These are phyloP conservation scores for Etheostoma cragini DNA, from an alignment of 2,113 vertebrate species.

Conservation along the genomic window DNA sequence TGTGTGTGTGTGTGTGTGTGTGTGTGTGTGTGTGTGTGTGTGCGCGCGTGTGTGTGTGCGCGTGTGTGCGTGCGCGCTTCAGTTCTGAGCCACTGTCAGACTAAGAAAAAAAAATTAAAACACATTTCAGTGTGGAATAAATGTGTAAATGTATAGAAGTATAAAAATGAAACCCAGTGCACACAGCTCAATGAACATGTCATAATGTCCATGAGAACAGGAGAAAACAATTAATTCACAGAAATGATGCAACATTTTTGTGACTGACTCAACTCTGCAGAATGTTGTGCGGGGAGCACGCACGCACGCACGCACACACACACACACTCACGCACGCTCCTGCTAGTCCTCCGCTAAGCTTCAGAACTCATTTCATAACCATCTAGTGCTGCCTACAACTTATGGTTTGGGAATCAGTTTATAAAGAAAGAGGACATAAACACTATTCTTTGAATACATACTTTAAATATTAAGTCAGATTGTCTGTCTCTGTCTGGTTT, in stretches of 20 bases:
- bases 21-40: too few species aligned
- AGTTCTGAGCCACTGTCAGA: background rate
- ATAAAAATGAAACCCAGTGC: background rate
- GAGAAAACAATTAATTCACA: background rate
- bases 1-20: too few species aligned
- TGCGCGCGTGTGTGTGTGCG: too few species aligned
- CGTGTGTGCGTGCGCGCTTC: too few species aligned
- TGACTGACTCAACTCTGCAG: slow-evolving; percentile 58
- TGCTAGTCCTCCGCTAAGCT: slow-evolving; percentile 34
- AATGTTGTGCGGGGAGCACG: slow-evolving; percentile 49
- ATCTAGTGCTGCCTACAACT: slow-evolving; percentile 15
- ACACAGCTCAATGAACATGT: background rate
- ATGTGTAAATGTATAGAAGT: background rate
- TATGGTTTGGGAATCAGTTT: background rate
- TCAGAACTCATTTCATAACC: slow-evolving; percentile 36
- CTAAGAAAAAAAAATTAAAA: background rate
- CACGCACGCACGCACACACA: background rate
- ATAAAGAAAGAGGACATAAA: background rate
- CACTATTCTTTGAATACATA: background rate
- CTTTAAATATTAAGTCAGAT: background rate
- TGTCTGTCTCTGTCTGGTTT: background rate
- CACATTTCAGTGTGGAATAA: background rate
- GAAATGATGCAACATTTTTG: background rate
- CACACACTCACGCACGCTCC: slow-evolving; percentile 27
- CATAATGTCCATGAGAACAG: background rate